Percentiles rank a stretch among this genome's conserved stretches.
phyloP scores from a whole-genome alignment of 2,888 invertebrate species.

The Chloroclystis v-ata region DNA sequence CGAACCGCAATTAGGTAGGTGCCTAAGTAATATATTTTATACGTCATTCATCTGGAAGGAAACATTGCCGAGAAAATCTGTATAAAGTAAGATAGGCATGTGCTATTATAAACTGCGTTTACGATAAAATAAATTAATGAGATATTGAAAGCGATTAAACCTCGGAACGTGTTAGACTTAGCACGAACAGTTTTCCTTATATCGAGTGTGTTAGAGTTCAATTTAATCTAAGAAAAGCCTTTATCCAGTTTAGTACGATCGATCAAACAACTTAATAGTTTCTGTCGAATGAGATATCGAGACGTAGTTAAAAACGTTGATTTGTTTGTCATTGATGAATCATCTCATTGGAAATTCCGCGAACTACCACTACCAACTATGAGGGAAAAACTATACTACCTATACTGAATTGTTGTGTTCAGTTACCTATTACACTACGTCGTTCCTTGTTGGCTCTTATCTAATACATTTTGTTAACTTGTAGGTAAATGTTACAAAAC shows the following conservation, averaged over 20 bases:
- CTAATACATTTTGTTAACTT: too few species aligned
- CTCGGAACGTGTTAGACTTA: conserved; percentile 1
- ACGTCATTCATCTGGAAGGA: conserved; percentile 10
- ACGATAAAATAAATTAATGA: conserved; percentile 11
- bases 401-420: too few species aligned
- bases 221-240: background rate
- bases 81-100: too few species aligned
- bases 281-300: background rate
- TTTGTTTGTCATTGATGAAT: conserved; percentile 6
- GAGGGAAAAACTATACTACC: too few species aligned
- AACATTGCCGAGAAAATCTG: background rate
- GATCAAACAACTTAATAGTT: conserved; percentile 3
- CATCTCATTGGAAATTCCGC: conserved; percentile 9
- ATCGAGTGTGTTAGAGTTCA: background rate
- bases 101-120: conserved; percentile 5
- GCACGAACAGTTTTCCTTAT: background rate
- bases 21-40: background rate
- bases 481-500: background rate
- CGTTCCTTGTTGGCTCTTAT: too few species aligned
- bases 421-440: too few species aligned
- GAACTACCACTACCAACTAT: background rate
- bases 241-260: background rate
- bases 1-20: conserved; percentile 13
- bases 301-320: conserved; percentile 1
- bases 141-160: conserved; percentile 11